A percentile compares a stretch with the other conserved stretches of the same genome.
Evolutionary conservation across 2,888 invertebrate species (phyloP).

Genomic region (Seladonia tumulorum): DNA sequence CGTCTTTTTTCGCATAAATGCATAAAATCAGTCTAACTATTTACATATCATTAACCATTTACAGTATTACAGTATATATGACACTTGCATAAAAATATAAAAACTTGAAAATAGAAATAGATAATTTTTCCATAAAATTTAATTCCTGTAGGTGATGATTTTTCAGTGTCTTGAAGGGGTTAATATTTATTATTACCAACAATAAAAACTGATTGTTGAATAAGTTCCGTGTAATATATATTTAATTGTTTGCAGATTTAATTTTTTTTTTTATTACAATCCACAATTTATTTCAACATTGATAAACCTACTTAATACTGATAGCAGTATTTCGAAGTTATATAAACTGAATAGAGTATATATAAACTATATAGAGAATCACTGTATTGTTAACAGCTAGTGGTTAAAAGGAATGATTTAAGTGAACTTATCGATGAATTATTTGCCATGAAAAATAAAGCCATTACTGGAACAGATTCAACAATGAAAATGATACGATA

Average conservation of each 20-base stretch:
- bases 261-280: neutral
- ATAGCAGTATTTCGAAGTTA: neutral
- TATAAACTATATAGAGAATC: no score
- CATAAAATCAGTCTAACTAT: neutral
- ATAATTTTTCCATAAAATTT: neutral
- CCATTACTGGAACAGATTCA: neutral
- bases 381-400: neutral
- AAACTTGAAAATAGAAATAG: neutral
- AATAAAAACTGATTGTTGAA: conserved; percentile 1
- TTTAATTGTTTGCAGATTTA: neutral
- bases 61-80: no score
- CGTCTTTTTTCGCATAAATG: neutral
- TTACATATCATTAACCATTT: no score
- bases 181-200: neutral
- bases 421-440: neutral
- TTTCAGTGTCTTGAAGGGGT: conserved; percentile 12
- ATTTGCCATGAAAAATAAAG: neutral
- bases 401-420: neutral
- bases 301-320: neutral
- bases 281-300: neutral
- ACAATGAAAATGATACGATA: conserved; percentile 48
- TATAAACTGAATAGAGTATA: no score
- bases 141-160: neutral
- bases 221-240: neutral
- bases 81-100: neutral